Evolutionary conservation across 1,140 invertebrate species (phyloP).

Genomic region (Drosophila leontia): DNA sequence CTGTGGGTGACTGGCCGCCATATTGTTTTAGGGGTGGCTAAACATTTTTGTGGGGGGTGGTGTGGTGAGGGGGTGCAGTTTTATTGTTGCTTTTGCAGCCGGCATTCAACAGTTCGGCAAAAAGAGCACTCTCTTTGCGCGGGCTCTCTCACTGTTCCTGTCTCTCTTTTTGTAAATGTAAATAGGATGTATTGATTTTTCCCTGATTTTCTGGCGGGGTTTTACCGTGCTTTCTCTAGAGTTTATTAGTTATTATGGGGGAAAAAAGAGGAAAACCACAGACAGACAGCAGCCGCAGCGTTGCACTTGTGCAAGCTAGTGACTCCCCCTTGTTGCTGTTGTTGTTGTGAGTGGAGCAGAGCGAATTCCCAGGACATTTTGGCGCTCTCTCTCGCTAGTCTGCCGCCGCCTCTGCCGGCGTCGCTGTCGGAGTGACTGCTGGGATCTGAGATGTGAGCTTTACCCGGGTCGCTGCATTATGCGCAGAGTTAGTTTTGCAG

Average conservation of each 20-base stretch:
- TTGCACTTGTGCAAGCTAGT: constrained; percentile 46
- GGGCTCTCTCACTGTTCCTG: constrained; percentile 14
- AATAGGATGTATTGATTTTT: constrained; percentile 79
- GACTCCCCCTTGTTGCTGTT: constrained; percentile 5
- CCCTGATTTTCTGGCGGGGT: constrained; percentile 36
- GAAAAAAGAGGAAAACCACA: constrained; percentile 12
- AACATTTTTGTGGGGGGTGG: constrained; percentile 13
- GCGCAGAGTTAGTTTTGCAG: constrained; percentile 82
- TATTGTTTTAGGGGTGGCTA: constrained; percentile 77
- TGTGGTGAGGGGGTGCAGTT: constrained; percentile 20
- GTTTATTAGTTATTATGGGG: constrained; percentile 21
- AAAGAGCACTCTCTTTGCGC: constrained; percentile 25
- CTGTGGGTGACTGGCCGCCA: constrained; percentile 59
- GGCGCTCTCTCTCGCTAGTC: constrained; percentile 12
- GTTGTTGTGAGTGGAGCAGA: constrained; percentile 18
- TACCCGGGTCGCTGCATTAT: constrained; percentile 83
- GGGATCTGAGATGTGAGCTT: constrained; percentile 60
- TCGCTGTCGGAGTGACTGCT: constrained; percentile 29
- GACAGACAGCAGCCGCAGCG: constrained; percentile 22
- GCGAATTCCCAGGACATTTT: constrained; percentile 32
- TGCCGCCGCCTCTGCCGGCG: constrained; percentile 12
- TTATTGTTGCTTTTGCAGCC: constrained; percentile 50
- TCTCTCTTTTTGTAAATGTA: constrained; percentile 44
- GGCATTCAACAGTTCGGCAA: constrained; percentile 83
- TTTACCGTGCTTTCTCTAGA: constrained; percentile 42